Evolutionary conservation across 2,113 vertebrate species (phyloP), one percentile per base, ranked within the genome.

Genomic region (Sebastes schlegelii): DNA sequence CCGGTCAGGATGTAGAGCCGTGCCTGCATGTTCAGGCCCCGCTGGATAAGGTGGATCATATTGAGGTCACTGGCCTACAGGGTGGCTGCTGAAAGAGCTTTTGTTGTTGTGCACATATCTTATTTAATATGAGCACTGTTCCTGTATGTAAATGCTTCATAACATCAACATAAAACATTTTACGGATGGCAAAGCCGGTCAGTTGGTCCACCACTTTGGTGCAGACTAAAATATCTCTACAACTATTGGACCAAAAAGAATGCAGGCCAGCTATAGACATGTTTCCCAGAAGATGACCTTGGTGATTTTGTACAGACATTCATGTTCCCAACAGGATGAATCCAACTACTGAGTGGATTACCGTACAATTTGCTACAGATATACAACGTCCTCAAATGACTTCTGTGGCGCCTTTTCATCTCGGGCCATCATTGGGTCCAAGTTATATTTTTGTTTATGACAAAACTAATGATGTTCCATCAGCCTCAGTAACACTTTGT

Each of bases 21-120:
- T 19, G 77, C 19, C 42, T 48, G 54, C 61, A 49, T 7, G 21
- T 49, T 21, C 74, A 48, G 58, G 45, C 54, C 51, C 64, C 61
- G n/a, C 60, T 66, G 46, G 14, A 74, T 89, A 75, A 88, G 80
- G 79, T 74, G 79, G 78, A 87, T 88, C 85, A 85, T 71, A 83
- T 84, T 88, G 74, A 86, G 83, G 88, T 86, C 79, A 82, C 13
- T 45, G 8, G 17, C 68, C 21, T 69, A 49, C 54, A 54, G 40
- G 49, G 16, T 58, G 34, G 11, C 4, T 63, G 51, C 13, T 66
- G 66, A 74, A 7, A 23, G 45, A 62, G 13, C 6, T 23, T 34
- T 48, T 55, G 21, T 55, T 42, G 6, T 57, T 19, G 21, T n/a
- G 13, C 17, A 42, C 45, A 43, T 8, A 8, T 40, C 43, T 60